A percentile compares a stretch with the other conserved stretches of the same genome.
These are phyloP conservation scores for Ditula angustiorana DNA, from an alignment of 2,888 invertebrate species.

Conservation along the genomic window DNA sequence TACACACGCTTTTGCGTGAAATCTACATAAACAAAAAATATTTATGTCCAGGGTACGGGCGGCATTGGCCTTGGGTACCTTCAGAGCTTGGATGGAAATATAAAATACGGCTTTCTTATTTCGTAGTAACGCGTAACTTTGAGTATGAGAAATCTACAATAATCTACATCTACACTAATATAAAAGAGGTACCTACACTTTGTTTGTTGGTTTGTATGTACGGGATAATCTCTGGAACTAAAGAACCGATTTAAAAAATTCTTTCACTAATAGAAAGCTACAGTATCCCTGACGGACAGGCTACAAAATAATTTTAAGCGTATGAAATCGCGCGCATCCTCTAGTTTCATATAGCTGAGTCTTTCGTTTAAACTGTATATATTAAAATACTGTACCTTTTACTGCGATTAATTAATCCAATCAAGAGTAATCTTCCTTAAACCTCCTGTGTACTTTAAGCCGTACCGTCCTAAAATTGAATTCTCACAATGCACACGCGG, in stretches of 20 bases:
- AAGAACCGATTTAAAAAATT: no score
- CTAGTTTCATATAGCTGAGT: background rate
- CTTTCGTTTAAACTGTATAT: no score
- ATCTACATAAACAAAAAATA: constrained; percentile 25
- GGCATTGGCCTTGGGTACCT: constrained; percentile 4
- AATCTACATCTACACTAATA: no score
- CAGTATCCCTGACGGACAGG: no score
- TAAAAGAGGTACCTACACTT: no score
- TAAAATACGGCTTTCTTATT: constrained; percentile 9
- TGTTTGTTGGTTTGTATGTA: no score
- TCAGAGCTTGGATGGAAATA: background rate
- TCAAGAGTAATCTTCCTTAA: constrained; percentile 31
- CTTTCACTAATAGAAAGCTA: no score
- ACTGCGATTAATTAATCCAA: constrained; percentile 32
- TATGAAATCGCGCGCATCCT: no score
- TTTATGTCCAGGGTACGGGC: constrained; percentile 3
- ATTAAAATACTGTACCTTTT: background rate
- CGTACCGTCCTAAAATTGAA: constrained; percentile 25
- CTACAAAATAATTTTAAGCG: no score
- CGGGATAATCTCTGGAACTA: no score
- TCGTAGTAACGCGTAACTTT: background rate
- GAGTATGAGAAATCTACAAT: background rate
- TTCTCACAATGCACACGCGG: constrained; percentile 26
- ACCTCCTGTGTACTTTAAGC: constrained; percentile 7
- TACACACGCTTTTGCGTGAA: constrained; percentile 18